Evolutionary conservation across 2,888 invertebrate genomes (phyloP).

Genomic region (Cataglyphis cursor): DNA sequence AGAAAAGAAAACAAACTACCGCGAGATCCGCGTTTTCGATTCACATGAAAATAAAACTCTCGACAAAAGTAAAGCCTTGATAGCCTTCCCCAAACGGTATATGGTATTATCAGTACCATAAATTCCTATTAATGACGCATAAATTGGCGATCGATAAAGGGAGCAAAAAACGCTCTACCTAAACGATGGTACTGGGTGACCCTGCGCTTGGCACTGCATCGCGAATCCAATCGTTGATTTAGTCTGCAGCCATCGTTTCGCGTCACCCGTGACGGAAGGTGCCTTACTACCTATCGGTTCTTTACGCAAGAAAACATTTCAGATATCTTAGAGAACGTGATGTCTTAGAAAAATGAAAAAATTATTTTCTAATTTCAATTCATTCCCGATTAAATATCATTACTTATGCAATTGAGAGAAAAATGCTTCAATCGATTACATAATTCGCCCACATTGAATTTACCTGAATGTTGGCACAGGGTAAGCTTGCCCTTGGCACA

Average conservation of each 20-base stretch:
- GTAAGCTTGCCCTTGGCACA: slow-evolving; percentile 90
- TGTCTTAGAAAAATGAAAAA: not conserved
- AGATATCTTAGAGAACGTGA: not conserved
- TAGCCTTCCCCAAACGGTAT: not conserved
- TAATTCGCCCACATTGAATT: slow-evolving; percentile 77
- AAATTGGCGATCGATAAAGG: slow-evolving; percentile 62
- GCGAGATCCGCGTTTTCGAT: not conserved
- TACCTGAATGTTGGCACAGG: slow-evolving; percentile 92
- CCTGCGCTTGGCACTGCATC: slow-evolving; percentile 91
- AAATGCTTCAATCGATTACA: not conserved
- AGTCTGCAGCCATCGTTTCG: slow-evolving; percentile 84
- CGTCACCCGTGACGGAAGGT: slow-evolving; percentile 84
- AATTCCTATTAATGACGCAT: slow-evolving; percentile 20
- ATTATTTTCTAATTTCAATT: not conserved
- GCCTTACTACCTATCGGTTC: slow-evolving; percentile 86
- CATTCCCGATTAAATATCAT: not conserved
- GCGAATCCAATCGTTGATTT: slow-evolving; percentile 87
- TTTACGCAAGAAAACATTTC: slow-evolving; percentile 68
- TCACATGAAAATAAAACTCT: not conserved
- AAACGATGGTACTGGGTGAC: slow-evolving; percentile 91
- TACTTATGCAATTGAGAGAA: not conserved
- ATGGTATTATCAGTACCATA: not conserved
- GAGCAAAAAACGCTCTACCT: slow-evolving; percentile 87
- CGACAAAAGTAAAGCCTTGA: not conserved
- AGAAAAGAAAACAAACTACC: not conserved